Conservation (phyloP, 2,113 vertebrate genomes). For the Glaucomys volans region DNA sequence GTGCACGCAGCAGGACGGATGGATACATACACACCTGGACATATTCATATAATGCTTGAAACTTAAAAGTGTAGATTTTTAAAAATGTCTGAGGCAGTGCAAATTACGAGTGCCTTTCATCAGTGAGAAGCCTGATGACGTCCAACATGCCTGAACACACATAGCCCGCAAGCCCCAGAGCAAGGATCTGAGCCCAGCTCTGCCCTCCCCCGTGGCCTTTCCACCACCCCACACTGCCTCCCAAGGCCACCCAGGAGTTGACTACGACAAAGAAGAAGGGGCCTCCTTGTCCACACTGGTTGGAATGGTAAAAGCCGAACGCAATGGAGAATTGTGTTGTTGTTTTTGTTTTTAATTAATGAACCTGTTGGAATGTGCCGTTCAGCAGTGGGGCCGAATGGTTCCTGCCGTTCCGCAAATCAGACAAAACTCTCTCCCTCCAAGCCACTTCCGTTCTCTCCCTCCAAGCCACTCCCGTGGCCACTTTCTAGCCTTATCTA, state of each 20-base stretch:
- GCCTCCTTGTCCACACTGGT: conserved; percentile 52
- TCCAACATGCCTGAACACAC: background rate
- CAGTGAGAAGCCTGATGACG: background rate
- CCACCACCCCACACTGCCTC: background rate
- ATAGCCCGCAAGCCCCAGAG: background rate
- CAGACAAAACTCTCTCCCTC: conserved; percentile 62
- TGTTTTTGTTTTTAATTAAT: conserved; percentile 66
- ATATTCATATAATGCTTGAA: background rate
- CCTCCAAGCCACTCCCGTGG: conserved; percentile 71
- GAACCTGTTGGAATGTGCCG: conserved; percentile 79
- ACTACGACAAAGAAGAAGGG: conserved; percentile 61
- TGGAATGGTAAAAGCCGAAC: conserved; percentile 53
- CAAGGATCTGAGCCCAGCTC: background rate
- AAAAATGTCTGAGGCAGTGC: background rate
- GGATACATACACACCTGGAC: background rate
- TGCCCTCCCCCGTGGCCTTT: background rate
- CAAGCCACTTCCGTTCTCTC: conserved; percentile 73
- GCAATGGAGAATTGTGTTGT: conserved; percentile 47
- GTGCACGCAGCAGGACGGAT: background rate
- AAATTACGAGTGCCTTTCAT: background rate
- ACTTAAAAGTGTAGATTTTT: background rate
- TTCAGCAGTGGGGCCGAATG: conserved; percentile 79
- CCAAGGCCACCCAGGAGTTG: conserved; percentile 59
- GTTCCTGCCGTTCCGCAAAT: conserved; percentile 82
- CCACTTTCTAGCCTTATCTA: conserved; percentile 73